phyloP scores from a whole-genome alignment of 2,113 vertebrate genomes.

The Ancistrus triradiatus region DNA sequence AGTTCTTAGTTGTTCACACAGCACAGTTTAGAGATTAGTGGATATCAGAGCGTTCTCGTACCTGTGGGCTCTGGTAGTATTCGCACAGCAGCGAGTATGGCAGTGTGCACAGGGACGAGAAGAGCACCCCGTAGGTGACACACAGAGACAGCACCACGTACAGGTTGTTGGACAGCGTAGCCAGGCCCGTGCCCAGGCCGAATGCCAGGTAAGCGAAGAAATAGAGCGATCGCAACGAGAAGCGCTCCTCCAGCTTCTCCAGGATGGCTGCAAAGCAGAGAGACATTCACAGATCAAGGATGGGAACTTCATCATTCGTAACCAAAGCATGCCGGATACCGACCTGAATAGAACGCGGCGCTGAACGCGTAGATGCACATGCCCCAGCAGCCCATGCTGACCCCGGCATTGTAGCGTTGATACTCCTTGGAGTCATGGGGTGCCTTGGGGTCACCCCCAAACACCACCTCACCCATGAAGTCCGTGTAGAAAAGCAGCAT shows the following conservation, averaged over 20 bases:
- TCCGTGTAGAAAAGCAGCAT: constrained; percentile 98
- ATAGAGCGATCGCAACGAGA: constrained; percentile 88
- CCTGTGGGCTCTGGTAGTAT: constrained; percentile 95
- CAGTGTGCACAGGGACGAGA: constrained; percentile 93
- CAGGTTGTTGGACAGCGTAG: constrained; percentile 86
- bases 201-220: constrained; percentile 94
- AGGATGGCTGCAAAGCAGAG: constrained; percentile 71
- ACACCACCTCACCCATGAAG: constrained; percentile 98
- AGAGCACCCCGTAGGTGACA: constrained; percentile 87
- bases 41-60: too few relatives aligned
- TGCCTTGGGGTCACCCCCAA: constrained; percentile 88
- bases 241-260: constrained; percentile 90
- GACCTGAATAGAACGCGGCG: constrained; percentile 96
- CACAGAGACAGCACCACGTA: constrained; percentile 92
- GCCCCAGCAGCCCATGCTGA: constrained; percentile 97
- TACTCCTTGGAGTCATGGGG: constrained; percentile 86
- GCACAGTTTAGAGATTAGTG: too few relatives aligned
- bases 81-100: constrained; percentile 97
- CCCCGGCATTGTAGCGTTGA: constrained; percentile 87
- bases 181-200: constrained; percentile 88
- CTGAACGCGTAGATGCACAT: constrained; percentile 99
- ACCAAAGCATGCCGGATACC: not conserved
- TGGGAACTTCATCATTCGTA: not conserved
- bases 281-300: not conserved
- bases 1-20: not conserved